A percentile compares a stretch with the other conserved stretches of the same genome.
These are phyloP conservation scores for Nemoura dubitans DNA, from an alignment of 2,888 invertebrate genomes.

Conservation along the genomic window DNA sequence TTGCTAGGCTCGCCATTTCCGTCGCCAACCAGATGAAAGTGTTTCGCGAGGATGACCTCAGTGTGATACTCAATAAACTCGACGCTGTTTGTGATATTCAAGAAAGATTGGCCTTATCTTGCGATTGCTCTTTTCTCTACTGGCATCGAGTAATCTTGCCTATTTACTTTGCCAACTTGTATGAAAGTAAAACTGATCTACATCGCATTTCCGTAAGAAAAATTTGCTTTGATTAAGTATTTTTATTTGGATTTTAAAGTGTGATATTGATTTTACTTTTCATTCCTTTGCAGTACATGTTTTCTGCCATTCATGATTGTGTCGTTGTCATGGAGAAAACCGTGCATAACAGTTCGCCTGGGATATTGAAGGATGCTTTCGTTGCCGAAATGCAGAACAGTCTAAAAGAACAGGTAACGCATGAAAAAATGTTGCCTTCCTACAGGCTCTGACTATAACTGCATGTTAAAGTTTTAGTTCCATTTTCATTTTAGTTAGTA, in stretches of 20 bases:
- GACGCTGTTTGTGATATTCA: slow-evolving; percentile 71
- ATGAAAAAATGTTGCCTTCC: no score
- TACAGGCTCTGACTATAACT: no score
- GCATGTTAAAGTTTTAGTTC: no score
- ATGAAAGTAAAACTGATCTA: slow-evolving; percentile 72
- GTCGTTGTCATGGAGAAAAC: slow-evolving; percentile 47
- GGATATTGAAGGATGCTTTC: slow-evolving; percentile 46
- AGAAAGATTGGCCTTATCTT: slow-evolving; percentile 67
- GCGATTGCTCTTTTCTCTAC: slow-evolving; percentile 80
- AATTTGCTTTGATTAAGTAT: background rate
- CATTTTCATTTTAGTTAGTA: no score
- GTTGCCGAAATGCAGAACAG: slow-evolving; percentile 49
- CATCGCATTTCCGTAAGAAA: slow-evolving; percentile 67
- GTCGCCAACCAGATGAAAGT: slow-evolving; percentile 71
- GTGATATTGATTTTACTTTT: background rate
- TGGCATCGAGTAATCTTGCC: slow-evolving; percentile 84
- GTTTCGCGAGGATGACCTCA: slow-evolving; percentile 70
- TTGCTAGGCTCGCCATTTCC: slow-evolving; percentile 74
- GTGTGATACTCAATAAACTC: slow-evolving; percentile 70
- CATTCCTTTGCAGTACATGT: slow-evolving; percentile 63
- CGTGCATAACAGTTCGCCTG: slow-evolving; percentile 46
- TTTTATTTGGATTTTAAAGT: background rate
- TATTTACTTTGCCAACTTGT: slow-evolving; percentile 78
- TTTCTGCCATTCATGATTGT: slow-evolving; percentile 63
- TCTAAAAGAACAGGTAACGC: slow-evolving; percentile 48